Conservation (phyloP, 2,113 vertebrate species). For the Crotalus horridus region DNA sequence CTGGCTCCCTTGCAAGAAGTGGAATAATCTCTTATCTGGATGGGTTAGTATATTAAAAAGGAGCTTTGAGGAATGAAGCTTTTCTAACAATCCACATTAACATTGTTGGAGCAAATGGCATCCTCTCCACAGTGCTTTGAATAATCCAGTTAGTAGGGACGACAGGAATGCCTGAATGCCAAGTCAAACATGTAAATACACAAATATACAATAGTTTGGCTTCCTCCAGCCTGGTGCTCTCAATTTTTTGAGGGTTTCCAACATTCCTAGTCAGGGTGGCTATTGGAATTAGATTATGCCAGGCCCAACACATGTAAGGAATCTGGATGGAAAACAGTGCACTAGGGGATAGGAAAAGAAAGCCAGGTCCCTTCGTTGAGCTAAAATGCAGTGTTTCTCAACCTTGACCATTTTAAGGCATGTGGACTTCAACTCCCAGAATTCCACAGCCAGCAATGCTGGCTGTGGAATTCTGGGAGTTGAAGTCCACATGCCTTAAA, state of each 20-base stretch:
- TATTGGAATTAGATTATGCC: background rate
- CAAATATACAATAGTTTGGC: background rate
- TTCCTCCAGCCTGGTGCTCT: background rate
- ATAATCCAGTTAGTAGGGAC: background rate
- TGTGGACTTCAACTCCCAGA: too few species aligned
- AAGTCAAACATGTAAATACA: background rate
- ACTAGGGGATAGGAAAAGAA: background rate
- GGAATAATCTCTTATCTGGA: background rate
- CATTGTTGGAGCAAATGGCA: background rate
- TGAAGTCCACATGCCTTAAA: too few species aligned
- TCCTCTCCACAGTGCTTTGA: background rate
- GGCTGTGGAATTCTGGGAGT: too few species aligned
- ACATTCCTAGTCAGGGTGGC: background rate
- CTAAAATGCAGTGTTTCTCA: too few species aligned
- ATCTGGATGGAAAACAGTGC: background rate
- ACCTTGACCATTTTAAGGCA: too few species aligned
- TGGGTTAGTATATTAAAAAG: background rate
- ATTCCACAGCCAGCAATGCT: too few species aligned
- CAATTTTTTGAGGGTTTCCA: background rate
- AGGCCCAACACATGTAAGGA: background rate
- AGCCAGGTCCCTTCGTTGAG: background rate
- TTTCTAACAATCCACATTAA: background rate
- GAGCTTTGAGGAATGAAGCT: background rate
- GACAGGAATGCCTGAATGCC: background rate
- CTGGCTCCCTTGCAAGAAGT: background rate